Conservation (phyloP, 2,888 invertebrate species). For the Rotaria macrura region DNA sequence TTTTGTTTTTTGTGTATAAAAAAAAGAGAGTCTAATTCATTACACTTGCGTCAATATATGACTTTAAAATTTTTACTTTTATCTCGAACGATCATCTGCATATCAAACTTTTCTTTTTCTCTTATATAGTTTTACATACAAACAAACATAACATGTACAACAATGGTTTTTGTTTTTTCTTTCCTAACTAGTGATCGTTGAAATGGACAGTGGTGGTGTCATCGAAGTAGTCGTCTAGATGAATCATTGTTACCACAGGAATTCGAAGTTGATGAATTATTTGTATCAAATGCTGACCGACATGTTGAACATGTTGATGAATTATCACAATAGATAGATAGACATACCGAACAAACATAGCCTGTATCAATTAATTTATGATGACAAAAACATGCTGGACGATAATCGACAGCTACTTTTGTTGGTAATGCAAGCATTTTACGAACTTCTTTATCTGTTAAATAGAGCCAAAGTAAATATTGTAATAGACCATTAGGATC, state of each 20-base stretch:
- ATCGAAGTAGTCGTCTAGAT: not conserved
- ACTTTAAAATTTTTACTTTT: no score
- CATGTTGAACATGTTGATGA: conserved; percentile 94
- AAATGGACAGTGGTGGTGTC: not conserved
- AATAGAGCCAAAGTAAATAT: conserved; percentile 81
- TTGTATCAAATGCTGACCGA: conserved; percentile 52
- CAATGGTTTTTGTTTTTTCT: no score
- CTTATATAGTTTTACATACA: no score
- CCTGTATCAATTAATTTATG: conserved; percentile 84
- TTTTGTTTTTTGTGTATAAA: no score
- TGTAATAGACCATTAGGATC: conserved; percentile 74
- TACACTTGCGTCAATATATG: no score
- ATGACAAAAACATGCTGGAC: conserved; percentile 95
- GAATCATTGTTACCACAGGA: not conserved
- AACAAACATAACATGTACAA: no score
- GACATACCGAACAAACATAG: conserved; percentile 89
- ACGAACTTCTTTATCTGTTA: conserved; percentile 62
- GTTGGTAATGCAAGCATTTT: conserved; percentile 75
- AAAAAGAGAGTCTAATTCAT: no score
- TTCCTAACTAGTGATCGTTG: no score
- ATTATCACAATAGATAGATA: conserved; percentile 95
- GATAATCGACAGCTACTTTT: conserved; percentile 51
- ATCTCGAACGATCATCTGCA: no score
- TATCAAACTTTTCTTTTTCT: no score
- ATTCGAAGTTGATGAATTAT: not conserved